Evolutionary conservation across 2,888 invertebrate genomes (phyloP).

Genomic region (Dinocampus coccinellae): DNA sequence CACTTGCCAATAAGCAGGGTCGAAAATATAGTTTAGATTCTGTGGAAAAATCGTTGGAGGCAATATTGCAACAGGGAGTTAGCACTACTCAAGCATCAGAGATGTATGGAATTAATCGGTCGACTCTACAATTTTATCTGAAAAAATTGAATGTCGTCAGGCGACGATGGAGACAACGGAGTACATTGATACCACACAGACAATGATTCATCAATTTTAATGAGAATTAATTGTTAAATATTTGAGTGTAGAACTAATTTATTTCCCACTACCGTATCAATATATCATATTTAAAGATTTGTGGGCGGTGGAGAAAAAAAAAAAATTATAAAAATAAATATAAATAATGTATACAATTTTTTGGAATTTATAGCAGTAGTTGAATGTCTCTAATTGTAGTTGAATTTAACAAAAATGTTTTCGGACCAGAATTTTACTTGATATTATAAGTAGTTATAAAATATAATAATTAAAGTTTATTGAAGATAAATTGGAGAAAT

Average conservation of each 20-base stretch:
- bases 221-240: neutral
- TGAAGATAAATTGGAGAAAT: neutral
- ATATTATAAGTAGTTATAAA: neutral
- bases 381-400: no score
- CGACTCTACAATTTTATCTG: constrained; percentile 72
- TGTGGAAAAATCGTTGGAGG: constrained; percentile 70
- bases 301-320: neutral
- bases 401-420: neutral
- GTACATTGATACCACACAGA: constrained; percentile 51
- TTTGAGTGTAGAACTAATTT: neutral
- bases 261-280: neutral
- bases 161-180: constrained; percentile 63
- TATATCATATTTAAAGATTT: neutral
- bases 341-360: neutral
- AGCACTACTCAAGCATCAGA: constrained; percentile 71
- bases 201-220: constrained; percentile 44
- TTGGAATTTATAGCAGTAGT: no score
- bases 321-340: neutral
- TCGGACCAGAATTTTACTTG: neutral
- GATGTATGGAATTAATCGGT: constrained; percentile 72
- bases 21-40: constrained; percentile 70
- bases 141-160: constrained; percentile 72
- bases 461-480: neutral
- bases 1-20: constrained; percentile 66
- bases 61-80: constrained; percentile 71